Conservation (phyloP, 1,140 invertebrate species). For the Lepidotrigona ventralis region DNA sequence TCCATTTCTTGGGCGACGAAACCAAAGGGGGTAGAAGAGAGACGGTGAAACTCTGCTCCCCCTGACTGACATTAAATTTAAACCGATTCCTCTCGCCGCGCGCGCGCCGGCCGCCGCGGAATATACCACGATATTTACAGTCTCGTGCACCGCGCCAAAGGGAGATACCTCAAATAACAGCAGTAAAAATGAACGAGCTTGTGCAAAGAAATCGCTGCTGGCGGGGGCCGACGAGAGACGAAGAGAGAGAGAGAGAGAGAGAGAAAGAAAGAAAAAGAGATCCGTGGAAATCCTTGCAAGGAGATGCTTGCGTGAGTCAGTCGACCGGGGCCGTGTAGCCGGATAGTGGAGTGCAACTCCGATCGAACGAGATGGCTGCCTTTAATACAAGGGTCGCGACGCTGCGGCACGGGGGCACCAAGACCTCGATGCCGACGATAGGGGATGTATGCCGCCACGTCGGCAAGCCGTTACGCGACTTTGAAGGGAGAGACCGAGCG, state of each 20-base stretch:
- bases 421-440: conserved; percentile 13
- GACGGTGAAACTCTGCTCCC: too few species aligned
- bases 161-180: conserved; percentile 7
- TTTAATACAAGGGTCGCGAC: conserved; percentile 60
- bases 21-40: neutral
- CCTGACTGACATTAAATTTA: conserved; percentile 5
- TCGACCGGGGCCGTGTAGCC: neutral
- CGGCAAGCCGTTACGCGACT: conserved; percentile 56
- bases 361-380: conserved; percentile 6
- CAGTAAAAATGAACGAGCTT: neutral
- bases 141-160: neutral
- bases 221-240: neutral
- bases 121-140: conserved; percentile 17
- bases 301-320: neutral
- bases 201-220: conserved; percentile 17
- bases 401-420: conserved; percentile 19
- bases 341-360: neutral
- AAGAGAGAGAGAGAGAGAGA: neutral
- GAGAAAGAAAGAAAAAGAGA: too few species aligned
- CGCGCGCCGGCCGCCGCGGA: neutral
- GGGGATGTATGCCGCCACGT: conserved; percentile 60
- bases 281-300: neutral
- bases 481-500: conserved; percentile 19
- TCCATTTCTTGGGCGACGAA: neutral
- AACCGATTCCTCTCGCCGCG: neutral